A percentile compares a stretch with the other conserved stretches of the same genome.
Conservation (phyloP, 2,888 invertebrate genomes). For the Zaprionus lineosus region DNA sequence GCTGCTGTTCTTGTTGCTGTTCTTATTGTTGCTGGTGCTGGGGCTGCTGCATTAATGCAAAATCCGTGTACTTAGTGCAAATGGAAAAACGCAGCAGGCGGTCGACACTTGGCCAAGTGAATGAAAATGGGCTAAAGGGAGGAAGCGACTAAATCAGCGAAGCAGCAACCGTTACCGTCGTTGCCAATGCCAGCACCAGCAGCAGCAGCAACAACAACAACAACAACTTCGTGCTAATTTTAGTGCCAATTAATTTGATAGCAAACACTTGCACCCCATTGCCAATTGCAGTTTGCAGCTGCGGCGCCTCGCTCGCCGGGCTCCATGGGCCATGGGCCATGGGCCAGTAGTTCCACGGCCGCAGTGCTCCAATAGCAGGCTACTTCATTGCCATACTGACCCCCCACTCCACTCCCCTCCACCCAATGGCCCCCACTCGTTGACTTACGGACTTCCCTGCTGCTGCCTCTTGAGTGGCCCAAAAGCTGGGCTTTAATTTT, state of each 20-base stretch:
- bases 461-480: slow-evolving; percentile 15
- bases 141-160: slow-evolving; percentile 49
- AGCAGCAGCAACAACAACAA: slow-evolving; percentile 14
- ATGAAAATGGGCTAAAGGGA: slow-evolving; percentile 19
- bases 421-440: too few relatives aligned
- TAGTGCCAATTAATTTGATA: slow-evolving; percentile 77
- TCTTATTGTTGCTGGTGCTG: slow-evolving; percentile 15
- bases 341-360: too few relatives aligned
- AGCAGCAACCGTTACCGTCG: slow-evolving; percentile 38
- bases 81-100: slow-evolving; percentile 60
- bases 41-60: slow-evolving; percentile 69
- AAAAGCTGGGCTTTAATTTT: slow-evolving; percentile 61
- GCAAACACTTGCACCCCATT: slow-evolving; percentile 68
- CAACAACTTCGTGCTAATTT: slow-evolving; percentile 61
- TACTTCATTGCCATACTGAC: slow-evolving; percentile 11
- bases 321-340: too few relatives aligned
- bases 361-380: too few relatives aligned
- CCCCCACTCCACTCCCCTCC: background rate
- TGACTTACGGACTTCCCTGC: slow-evolving; percentile 52
- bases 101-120: slow-evolving; percentile 48
- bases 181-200: slow-evolving; percentile 36
- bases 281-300: slow-evolving; percentile 54
- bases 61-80: slow-evolving; percentile 76
- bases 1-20: background rate
- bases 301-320: slow-evolving; percentile 10